phyloP scores from a whole-genome alignment of 53 echinoderm and acorn worm genomes.

The Crossaster papposus region DNA sequence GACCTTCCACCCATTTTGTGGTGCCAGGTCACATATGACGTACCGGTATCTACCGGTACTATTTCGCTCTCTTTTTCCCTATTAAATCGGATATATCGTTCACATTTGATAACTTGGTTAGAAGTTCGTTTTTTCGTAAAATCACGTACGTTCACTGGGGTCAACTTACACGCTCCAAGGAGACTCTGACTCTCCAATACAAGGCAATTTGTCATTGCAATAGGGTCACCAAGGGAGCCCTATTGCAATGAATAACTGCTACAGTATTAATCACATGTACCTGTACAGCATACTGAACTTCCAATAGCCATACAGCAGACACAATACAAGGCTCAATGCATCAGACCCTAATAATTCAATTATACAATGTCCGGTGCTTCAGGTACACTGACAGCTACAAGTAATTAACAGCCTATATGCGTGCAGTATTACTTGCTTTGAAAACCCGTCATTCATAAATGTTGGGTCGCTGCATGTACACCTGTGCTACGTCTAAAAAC shows the following conservation, averaged over 20 bases:
- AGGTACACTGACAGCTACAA: background rate
- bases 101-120: too few species aligned
- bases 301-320: background rate
- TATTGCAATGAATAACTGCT: background rate
- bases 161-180: background rate
- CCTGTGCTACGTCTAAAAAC: background rate
- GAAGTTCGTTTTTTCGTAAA: too few species aligned
- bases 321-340: constrained; percentile 1
- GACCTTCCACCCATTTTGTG: too few species aligned
- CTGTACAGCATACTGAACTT: background rate
- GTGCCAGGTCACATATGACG: too few species aligned
- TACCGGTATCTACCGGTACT: too few species aligned
- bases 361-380: constrained; percentile 14
- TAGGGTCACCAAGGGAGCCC: background rate
- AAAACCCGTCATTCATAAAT: constrained; percentile 2
- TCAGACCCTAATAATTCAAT: constrained; percentile 14
- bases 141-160: too few species aligned
- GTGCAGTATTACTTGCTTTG: background rate
- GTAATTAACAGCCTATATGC: background rate
- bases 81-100: too few species aligned
- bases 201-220: too few species aligned
- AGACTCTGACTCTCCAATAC: too few species aligned
- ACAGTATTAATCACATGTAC: too few species aligned
- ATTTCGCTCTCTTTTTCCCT: too few species aligned
- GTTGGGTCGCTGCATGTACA: background rate